Base-by-base conservation (phyloP, 2,888 invertebrate genomes). In the Cordilura impudica region DNA sequence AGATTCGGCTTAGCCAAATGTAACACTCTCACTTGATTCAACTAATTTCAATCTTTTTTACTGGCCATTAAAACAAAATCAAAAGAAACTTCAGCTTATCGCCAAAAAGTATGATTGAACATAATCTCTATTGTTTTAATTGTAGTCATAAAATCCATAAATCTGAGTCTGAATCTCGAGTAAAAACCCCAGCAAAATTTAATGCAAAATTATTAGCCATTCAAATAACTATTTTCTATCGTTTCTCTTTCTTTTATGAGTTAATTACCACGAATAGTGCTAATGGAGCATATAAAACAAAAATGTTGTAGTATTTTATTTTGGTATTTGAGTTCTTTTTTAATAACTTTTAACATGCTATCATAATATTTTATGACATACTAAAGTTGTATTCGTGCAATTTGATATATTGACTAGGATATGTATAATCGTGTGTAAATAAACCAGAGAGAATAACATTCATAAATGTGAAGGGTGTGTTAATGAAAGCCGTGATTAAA, bases 341-440 rank as follows among this genome's bases (percentile, higher is more conserved):
- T 12, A 56, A 60, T 31, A 53, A 47, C 31, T 31, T 63, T 10
- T 35, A 63, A 23, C 71, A 72, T 31, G 63, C 31, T 16, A n/a
- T n/a, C n/a, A n/a, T n/a, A 70, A 54, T 26, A 14, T 51, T 31
- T 51, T 45, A 18, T 31, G 23, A 23, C 70, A 53, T 65, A n/a
- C 14, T 6, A 53, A 8, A 53, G 56, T n/a, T n/a, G n/a, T n/a
- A 39, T 70, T 43, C 65, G 39, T 70, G 63, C 35, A 12, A 21
- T 19, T 31, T 54, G 29, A 31, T 53, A 66, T 60, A 60, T 47
- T 31, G 29, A 51, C 43, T 49, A 51, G 35, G 35, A 35, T 45
- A 67, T 35, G 26, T 23, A 1, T 65, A 58, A 76, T 76, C 65
- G 29, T 70, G 43, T 56, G 54, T 49, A 39, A 39, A 19, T 35